phyloP scores from a whole-genome alignment of 2,888 invertebrate species.

The Pseudanteris insignis region DNA sequence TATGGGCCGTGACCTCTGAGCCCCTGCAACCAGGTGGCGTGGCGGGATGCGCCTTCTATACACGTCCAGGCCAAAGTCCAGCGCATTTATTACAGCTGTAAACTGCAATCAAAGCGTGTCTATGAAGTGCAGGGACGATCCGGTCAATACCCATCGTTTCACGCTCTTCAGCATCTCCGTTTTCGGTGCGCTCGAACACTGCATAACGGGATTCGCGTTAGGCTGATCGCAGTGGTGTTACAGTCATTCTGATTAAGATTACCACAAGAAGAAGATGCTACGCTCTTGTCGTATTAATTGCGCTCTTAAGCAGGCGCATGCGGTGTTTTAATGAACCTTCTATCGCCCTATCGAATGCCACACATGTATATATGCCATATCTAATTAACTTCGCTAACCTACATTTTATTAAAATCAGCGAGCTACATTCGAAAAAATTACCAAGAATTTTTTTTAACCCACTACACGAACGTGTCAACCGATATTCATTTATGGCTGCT shows the following conservation, averaged over 20 bases:
- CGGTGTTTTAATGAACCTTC: constrained; percentile 31
- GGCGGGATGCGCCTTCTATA: constrained; percentile 48
- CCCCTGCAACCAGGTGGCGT: no score
- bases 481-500: no score
- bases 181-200: constrained; percentile 55
- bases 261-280: constrained; percentile 29
- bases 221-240: constrained; percentile 34
- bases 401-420: constrained; percentile 27
- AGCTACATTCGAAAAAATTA: no score
- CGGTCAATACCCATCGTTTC: constrained; percentile 61
- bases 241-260: constrained; percentile 28
- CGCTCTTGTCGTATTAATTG: constrained; percentile 42
- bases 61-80: constrained; percentile 46
- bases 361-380: constrained; percentile 26
- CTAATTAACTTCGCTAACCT: constrained; percentile 27
- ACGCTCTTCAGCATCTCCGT: constrained; percentile 53
- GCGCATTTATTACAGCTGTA: constrained; percentile 60
- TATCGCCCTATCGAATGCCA: constrained; percentile 23
- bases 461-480: no score
- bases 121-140: constrained; percentile 35
- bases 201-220: constrained; percentile 46
- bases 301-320: constrained; percentile 26
- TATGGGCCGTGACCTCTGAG: no score
- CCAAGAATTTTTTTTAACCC: no score
- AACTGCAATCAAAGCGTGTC: constrained; percentile 61